phyloP scores from a whole-genome alignment of 2,113 vertebrate species.

The Propithecus coquereli region DNA sequence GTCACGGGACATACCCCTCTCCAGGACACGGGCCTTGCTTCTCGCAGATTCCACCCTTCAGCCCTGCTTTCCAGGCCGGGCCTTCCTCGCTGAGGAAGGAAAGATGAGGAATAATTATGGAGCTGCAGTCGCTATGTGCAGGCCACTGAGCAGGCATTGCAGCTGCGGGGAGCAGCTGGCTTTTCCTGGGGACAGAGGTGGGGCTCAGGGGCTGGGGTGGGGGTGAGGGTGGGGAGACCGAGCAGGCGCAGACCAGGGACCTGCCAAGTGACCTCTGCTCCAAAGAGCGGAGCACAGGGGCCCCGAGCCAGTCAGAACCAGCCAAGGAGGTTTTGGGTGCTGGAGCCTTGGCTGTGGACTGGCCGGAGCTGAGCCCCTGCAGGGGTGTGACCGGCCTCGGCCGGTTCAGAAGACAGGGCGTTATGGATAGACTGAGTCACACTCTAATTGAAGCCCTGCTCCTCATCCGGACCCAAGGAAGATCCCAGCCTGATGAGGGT shows the following conservation, averaged over 20 bases:
- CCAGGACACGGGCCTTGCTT: background rate
- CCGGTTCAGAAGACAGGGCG: background rate
- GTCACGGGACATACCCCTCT: background rate
- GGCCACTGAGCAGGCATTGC: background rate
- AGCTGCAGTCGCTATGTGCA: background rate
- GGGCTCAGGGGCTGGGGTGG: background rate
- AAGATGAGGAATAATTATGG: background rate
- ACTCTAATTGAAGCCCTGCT: background rate
- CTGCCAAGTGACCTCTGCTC: background rate
- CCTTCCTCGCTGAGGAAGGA: background rate
- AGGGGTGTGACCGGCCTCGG: too few relatives aligned
- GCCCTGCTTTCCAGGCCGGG: background rate
- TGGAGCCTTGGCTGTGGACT: background rate
- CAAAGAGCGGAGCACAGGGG: background rate
- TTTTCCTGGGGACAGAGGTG: background rate
- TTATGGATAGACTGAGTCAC: background rate
- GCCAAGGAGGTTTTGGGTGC: background rate
- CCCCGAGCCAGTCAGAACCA: background rate
- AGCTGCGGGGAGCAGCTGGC: background rate
- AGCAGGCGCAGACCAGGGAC: background rate
- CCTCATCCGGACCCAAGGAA: background rate
- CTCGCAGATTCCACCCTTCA: background rate
- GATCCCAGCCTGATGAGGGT: background rate
- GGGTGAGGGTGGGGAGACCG: background rate
- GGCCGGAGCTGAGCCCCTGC: background rate